These are phyloP conservation scores for Semaprochilodus insignis DNA, from an alignment of 2,797 vertebrate genomes.

Conservation along the genomic window DNA sequence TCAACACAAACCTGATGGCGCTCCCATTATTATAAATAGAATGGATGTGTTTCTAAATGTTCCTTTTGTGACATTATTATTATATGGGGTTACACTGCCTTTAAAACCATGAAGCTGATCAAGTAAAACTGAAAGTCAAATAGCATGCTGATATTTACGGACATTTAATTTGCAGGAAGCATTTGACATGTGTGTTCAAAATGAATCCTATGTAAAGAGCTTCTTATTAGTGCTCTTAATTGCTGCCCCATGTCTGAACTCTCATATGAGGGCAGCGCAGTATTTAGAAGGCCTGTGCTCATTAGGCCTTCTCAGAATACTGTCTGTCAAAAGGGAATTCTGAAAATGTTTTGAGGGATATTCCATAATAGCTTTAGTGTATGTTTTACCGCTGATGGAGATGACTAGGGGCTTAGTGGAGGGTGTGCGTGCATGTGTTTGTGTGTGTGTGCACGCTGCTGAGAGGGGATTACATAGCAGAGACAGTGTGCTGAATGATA, in stretches of 20 bases:
- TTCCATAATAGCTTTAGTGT: constrained; percentile 57
- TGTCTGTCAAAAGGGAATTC: constrained; percentile 63
- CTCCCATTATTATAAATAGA: background rate
- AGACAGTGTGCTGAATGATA: constrained; percentile 65
- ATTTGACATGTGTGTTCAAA: constrained; percentile 1
- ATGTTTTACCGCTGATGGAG: constrained; percentile 48
- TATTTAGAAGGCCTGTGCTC: constrained; percentile 14
- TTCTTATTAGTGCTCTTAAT: background rate
- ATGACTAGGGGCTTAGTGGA: constrained; percentile 42
- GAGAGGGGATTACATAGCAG: constrained; percentile 54
- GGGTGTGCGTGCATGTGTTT: background rate
- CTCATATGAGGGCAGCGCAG: constrained; percentile 4
- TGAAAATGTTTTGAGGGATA: constrained; percentile 63
- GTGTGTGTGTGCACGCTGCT: background rate
- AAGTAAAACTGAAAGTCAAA: background rate
- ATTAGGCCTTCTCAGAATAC: constrained; percentile 45
- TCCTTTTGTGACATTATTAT: background rate
- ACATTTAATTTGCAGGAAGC: background rate
- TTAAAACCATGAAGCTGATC: background rate
- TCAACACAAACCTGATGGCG: background rate
- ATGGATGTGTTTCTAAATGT: background rate
- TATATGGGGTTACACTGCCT: background rate
- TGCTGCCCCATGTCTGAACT: background rate
- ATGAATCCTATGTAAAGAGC: background rate
- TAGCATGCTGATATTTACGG: background rate